phyloP scores from a whole-genome alignment of 1,140 invertebrate genomes.

The Drosophila yakuba region DNA sequence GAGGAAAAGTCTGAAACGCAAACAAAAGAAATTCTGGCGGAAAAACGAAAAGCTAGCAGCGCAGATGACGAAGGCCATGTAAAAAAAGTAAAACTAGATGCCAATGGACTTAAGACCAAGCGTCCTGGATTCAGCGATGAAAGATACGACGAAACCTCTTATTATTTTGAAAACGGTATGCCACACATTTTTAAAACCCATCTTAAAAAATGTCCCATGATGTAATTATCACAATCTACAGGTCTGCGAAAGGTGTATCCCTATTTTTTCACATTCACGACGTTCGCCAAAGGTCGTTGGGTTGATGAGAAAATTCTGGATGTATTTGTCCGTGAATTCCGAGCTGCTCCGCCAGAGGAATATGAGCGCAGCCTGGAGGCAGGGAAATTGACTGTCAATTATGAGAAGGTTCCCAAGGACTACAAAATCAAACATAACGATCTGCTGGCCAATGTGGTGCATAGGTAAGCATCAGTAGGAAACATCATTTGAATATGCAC shows the following conservation, averaged over 20 bases:
- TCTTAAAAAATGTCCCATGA: too few species aligned
- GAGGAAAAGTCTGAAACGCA: slow-evolving; percentile 5
- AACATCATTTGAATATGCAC: slow-evolving; percentile 21
- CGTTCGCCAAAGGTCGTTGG: slow-evolving; percentile 99
- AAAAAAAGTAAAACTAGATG: slow-evolving; percentile 93
- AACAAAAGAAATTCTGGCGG: background rate
- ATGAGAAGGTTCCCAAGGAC: slow-evolving; percentile 95
- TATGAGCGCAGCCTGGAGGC: slow-evolving; percentile 95
- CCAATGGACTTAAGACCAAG: slow-evolving; percentile 95
- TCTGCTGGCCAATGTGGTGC: slow-evolving; percentile 96
- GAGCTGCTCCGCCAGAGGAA: slow-evolving; percentile 95
- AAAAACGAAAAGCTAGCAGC: slow-evolving; percentile 50
- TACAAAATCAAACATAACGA: slow-evolving; percentile 98
- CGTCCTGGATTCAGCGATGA: slow-evolving; percentile 96
- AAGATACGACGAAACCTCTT: slow-evolving; percentile 96
- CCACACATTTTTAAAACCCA: too few species aligned
- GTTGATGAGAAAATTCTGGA: slow-evolving; percentile 97
- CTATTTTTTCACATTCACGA: slow-evolving; percentile 98
- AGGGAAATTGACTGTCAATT: slow-evolving; percentile 97
- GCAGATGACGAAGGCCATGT: background rate
- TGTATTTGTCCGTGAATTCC: slow-evolving; percentile 97
- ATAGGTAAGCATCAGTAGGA: slow-evolving; percentile 89
- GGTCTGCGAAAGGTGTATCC: slow-evolving; percentile 99
- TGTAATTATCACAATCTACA: slow-evolving; percentile 79
- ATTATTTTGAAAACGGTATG: slow-evolving; percentile 98